These are phyloP conservation scores for Aplidium turbinatum DNA, from an alignment of 23 tunicate species.

Conservation along the genomic window DNA sequence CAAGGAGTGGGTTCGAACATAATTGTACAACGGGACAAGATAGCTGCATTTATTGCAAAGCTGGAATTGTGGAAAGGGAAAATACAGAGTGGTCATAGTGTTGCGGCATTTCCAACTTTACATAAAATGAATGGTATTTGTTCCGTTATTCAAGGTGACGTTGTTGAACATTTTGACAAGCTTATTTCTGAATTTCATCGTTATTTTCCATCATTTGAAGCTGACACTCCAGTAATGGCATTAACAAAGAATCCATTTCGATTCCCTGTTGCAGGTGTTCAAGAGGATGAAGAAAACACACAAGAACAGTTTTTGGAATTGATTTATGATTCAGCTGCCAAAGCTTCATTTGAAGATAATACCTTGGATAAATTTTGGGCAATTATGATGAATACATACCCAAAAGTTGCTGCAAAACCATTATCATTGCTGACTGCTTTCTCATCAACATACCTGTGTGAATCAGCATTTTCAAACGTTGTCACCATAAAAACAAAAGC, in stretches of 20 bases:
- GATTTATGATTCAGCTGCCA: slow-evolving; percentile 63
- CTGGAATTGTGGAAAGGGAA: slow-evolving; percentile 30
- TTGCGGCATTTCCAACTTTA: slow-evolving; percentile 33
- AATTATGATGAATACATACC: slow-evolving; percentile 44
- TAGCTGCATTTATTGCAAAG: slow-evolving; percentile 40
- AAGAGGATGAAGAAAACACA: slow-evolving; percentile 1
- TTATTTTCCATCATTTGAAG: slow-evolving; percentile 20
- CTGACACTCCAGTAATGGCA: neutral
- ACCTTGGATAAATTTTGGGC: slow-evolving; percentile 35
- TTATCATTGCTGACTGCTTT: slow-evolving; percentile 36
- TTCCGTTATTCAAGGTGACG: slow-evolving; percentile 29
- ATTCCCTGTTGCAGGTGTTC: neutral
- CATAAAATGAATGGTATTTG: slow-evolving; percentile 38
- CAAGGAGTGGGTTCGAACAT: slow-evolving; percentile 48
- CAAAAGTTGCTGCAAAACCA: slow-evolving; percentile 56
- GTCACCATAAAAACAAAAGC: slow-evolving; percentile 39
- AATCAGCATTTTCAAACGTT: slow-evolving; percentile 38
- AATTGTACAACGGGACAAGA: slow-evolving; percentile 27
- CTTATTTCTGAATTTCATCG: slow-evolving; percentile 57
- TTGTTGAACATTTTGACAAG: slow-evolving; percentile 29
- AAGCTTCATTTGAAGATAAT: slow-evolving; percentile 38
- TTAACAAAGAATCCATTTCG: neutral
- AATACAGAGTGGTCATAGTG: slow-evolving; percentile 37
- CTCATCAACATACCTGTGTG: slow-evolving; percentile 32
- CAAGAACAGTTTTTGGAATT: slow-evolving; percentile 33